Percentiles rank a stretch among this genome's conserved stretches.
Conservation (phyloP, 2,797 vertebrate species). For the Sebastiscus tertius region DNA sequence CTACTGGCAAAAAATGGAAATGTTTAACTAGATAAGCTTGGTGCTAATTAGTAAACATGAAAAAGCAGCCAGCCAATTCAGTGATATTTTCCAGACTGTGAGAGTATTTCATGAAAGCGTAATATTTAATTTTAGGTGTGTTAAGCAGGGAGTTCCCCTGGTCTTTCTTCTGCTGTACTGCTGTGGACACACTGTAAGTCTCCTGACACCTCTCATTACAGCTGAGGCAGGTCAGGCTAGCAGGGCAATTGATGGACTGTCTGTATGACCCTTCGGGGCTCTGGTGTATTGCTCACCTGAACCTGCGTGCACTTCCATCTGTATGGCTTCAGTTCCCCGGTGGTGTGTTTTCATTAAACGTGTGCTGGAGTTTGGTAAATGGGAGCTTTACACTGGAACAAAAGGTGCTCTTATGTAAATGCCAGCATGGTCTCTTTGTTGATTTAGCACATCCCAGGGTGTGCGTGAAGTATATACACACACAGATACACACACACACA, state of each 20-base stretch:
- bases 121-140: not conserved
- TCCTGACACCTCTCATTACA: conserved; percentile 18
- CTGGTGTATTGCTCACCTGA: conserved; percentile 18
- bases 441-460: conserved; percentile 52
- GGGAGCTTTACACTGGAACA: conserved; percentile 32
- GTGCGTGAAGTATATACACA: conserved; percentile 1
- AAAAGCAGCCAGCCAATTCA: conserved; percentile 13
- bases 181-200: not conserved
- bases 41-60: not conserved
- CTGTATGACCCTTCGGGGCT: conserved; percentile 4
- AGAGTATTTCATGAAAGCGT: not conserved
- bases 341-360: conserved; percentile 26
- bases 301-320: conserved; percentile 3
- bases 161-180: not conserved
- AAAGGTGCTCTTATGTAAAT: conserved; percentile 68
- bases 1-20: not conserved
- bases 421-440: conserved; percentile 53
- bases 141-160: not conserved
- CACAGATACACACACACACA: not conserved
- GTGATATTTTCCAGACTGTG: conserved; percentile 12
- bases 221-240: conserved; percentile 3
- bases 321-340: not conserved
- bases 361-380: conserved; percentile 39
- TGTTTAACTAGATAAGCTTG: not conserved
- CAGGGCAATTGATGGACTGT: conserved; percentile 25